Evolutionary conservation across 2,888 invertebrate genomes (phyloP), one percentile per base, ranked within the genome.

Genomic region (Anoplius nigerrimus): DNA sequence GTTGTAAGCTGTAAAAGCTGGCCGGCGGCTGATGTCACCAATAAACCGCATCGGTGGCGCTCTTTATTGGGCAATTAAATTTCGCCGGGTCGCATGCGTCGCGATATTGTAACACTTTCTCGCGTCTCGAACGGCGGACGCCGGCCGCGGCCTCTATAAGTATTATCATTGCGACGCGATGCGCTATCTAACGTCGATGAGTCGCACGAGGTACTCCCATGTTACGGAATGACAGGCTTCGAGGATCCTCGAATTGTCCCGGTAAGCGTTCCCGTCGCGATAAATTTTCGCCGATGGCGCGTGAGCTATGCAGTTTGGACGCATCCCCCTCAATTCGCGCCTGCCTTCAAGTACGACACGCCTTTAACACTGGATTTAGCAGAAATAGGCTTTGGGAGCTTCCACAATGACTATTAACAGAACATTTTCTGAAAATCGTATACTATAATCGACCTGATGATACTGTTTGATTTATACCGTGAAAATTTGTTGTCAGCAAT

Each of bases 31-130:
- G 52, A 66, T 64, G 72, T 69, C 71, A 62, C 61, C 79, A 70
- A 79, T 79, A 79, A 79, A 76, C 70, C 57, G 59, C 61, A 68
- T 66, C 63, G 68, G 56, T 34, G 53, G 53, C 53, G 66, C 56
- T 57, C 72, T 79, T 78, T 78, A 78, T 78, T 69, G 74, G 67
- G 66, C 78, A 79, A 34, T 78, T 79, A 78, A 74, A 74, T 67
- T 66, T 69, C 58, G 57, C 43, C 69, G 53, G 64, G 52, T 68
- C 63, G 67, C 66, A 51, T 53, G 66, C 62, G 24, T 62, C 70
- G 62, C 68, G 62, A 72, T 68, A 66, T 77, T 69, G 65, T 68
- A 73, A 71, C 69, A 62, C 66, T 68, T 53, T 63, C 59, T n/a
- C 46, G 15, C 46, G 61, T 51, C 54, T 69, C 72, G 66, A 63